These are phyloP conservation scores for Drosophila hamatofila DNA, from an alignment of 2,888 invertebrate genomes.

Conservation along the genomic window DNA sequence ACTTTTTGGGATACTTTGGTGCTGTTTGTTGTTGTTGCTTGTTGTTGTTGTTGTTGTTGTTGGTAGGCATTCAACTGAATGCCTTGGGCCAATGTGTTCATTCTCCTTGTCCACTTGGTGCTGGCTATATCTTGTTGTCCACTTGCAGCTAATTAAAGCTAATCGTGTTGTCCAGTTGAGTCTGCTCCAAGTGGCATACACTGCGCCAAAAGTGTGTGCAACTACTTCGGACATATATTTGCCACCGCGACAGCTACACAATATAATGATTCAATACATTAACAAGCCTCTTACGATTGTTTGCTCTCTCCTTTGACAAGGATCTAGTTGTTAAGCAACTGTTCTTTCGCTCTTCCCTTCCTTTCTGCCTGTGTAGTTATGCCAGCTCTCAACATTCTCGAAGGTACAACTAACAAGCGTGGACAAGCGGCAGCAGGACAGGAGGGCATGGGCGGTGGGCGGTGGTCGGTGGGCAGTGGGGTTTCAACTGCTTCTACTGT, in stretches of 20 bases:
- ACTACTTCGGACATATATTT: too few species aligned
- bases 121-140: constrained; percentile 40
- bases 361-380: constrained; percentile 44
- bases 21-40: background rate
- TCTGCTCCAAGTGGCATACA: constrained; percentile 33
- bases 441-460: background rate
- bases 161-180: constrained; percentile 62
- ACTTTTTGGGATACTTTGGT: constrained; percentile 28
- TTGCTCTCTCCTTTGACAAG: background rate
- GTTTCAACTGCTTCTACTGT: constrained; percentile 23
- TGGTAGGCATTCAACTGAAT: constrained; percentile 49
- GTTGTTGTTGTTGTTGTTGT: background rate
- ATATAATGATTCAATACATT: constrained; percentile 5
- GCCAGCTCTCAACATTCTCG: constrained; percentile 39
- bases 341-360: background rate
- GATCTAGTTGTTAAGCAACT: constrained; percentile 9
- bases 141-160: constrained; percentile 69
- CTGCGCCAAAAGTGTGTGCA: constrained; percentile 24
- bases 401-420: constrained; percentile 49
- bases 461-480: background rate
- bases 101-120: constrained; percentile 49
- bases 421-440: background rate
- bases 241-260: background rate
- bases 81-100: constrained; percentile 62
- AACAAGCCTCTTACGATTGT: constrained; percentile 9